Evolutionary conservation across 2,888 invertebrate genomes (phyloP), one percentile per base, ranked within the genome.

Genomic region (Xestobium rufovillosum): DNA sequence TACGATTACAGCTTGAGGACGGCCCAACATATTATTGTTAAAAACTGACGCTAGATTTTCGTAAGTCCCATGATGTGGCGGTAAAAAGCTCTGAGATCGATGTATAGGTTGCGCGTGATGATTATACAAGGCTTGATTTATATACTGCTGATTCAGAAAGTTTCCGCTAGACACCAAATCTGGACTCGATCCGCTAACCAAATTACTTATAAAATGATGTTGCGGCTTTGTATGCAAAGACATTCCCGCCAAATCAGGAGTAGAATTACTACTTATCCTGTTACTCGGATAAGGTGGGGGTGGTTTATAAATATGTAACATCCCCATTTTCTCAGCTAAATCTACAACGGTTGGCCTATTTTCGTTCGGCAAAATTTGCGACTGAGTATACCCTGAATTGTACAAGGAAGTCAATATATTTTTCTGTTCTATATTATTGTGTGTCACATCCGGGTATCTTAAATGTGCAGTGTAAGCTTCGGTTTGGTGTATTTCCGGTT

Each of bases 241-340:
- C 2, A 81, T 80, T 1, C 78, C 78, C 0, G 88, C 87, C 37
- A 90, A 62, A 60, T 89, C 89, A 0, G 89, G 88, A 1, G 88
- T 88, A 1, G 86, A 87, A 50, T 83, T 85, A 4, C 86, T 87
- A 32, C 81, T 83, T n/a, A 81, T 67, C 0, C 82, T 73, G 54
- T 78, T 80, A 0, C 77, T 76, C 0, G 86, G 84, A 65, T 89
- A 89, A 0, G 89, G 87, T 0, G 89, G 89, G 0, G 90, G 89
- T 0, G 88, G 85, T 60, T 88, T 87, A 57, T 79, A 82, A 3
- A 83, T 71, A 55, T 80, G 80, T 12, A 80, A 65, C 53, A 78
- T 69, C 31, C 75, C 75, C 25, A 76, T 57, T 26, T 72, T 73
- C 37, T 68, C 65, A 29, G 70, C 67, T 35, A 71, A 50, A 42